phyloP scores from a whole-genome alignment of 2,888 invertebrate species.

The Acrobasis repandana region DNA sequence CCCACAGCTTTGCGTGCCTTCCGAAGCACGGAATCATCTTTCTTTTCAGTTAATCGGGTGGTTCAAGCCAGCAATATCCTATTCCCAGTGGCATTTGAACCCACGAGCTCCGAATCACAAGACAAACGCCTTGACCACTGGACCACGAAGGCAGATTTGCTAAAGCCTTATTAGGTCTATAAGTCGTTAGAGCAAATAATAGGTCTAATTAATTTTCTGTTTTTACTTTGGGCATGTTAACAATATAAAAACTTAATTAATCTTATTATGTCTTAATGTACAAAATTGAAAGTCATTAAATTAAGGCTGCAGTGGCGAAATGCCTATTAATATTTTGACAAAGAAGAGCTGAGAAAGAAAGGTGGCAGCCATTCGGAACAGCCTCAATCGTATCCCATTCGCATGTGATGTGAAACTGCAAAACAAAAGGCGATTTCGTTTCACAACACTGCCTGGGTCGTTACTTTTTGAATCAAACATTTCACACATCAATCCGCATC shows the following conservation, averaged over 20 bases:
- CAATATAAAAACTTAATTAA: background rate
- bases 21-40: too few species aligned
- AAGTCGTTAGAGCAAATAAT: too few species aligned
- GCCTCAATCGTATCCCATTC: slow-evolving; percentile 38
- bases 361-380: slow-evolving; percentile 28
- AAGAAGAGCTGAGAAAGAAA: slow-evolving; percentile 29
- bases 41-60: too few species aligned
- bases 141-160: too few species aligned
- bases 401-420: slow-evolving; percentile 49
- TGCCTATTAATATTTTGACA: slow-evolving; percentile 15
- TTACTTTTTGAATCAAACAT: slow-evolving; percentile 33
- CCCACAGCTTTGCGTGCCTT: too few species aligned
- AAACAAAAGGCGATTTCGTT: slow-evolving; percentile 53
- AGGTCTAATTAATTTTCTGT: too few species aligned
- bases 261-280: background rate
- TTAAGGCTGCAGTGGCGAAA: slow-evolving; percentile 12
- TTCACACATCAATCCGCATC: slow-evolving; percentile 44
- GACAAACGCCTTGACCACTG: too few species aligned
- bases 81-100: too few species aligned
- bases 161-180: too few species aligned
- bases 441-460: slow-evolving; percentile 35
- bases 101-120: too few species aligned
- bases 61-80: too few species aligned
- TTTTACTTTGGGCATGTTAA: background rate
- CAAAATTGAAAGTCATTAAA: background rate